Base-by-base conservation (phyloP, 1,140 invertebrate species). In the Drosophila arizonae region DNA sequence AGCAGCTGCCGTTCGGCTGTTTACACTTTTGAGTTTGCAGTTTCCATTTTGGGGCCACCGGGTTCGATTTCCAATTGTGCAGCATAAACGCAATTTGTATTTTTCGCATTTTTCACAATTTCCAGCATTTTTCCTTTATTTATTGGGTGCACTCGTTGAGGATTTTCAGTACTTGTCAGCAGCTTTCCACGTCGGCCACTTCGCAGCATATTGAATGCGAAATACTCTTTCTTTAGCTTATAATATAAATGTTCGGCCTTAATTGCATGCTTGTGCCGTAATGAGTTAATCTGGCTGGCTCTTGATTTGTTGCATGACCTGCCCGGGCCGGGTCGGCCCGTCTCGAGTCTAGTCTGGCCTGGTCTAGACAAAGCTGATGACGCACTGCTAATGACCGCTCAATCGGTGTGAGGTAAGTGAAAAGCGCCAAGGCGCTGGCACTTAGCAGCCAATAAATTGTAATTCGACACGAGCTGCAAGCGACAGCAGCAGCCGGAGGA, bases 371-470 rank as follows among this genome's bases (percentile, higher is more conserved):
- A 67, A 72, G 39, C 64, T 10, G 30, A 45, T 67, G 30, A 60
- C 30, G 36, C 48, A 52, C 50, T 68, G 70, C 54, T 68, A 56
- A 61, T 56, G 43, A 39, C 41, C 52, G n/a, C 36, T 10, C n/a
- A 30, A 54, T 30, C 24, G 45, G 33, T 57, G 52, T n/a, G 52
- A 68, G 54, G 51, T 71, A 50, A 88, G 68, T 52, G 56, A 78
- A 86, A 79, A 76, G 75, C 71, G 79, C 51, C 72, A 82, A 72
- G 79, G 64, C 60, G 52, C 30, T 52, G 76, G 45, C 84, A 88
- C 84, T 88, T 89, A 88, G 77, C 84, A 85, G 84, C 84, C 84
- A 88, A 88, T 88, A 88, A 88, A 88, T 88, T 88, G 84, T 88
- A 88, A 88, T 88, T 84, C 85, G 85, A 89, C 85, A 75, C 85